These are phyloP conservation scores for Bathynomus jamesi DNA, from an alignment of 1,140 invertebrate species.

Conservation along the genomic window DNA sequence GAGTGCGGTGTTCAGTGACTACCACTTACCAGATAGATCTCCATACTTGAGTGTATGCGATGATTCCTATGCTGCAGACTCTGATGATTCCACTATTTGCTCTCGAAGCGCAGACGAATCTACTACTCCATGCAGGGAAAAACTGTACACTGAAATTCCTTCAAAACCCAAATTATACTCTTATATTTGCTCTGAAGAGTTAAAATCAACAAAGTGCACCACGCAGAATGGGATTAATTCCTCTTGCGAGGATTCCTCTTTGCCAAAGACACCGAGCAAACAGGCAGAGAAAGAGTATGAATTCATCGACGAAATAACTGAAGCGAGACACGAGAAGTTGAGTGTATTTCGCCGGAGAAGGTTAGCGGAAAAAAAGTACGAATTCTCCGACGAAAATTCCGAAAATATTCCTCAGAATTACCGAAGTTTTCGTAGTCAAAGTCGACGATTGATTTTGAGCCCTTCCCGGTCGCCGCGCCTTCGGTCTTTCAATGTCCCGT, in stretches of 20 bases:
- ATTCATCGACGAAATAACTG: constrained; percentile 65
- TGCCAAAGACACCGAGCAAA: not conserved
- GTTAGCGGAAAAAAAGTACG: constrained; percentile 83
- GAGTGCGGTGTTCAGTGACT: constrained; percentile 20
- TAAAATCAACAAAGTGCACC: not conserved
- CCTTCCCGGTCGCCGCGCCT: constrained; percentile 29
- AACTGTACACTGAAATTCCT: not conserved
- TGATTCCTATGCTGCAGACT: constrained; percentile 18
- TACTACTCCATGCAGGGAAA: not conserved
- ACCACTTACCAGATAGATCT: constrained; percentile 20
- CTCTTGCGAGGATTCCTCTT: not conserved
- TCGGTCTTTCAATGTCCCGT: constrained; percentile 18
- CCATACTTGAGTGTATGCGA: constrained; percentile 18
- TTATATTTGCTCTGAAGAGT: not conserved
- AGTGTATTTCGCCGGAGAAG: constrained; percentile 46
- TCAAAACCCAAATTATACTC: not conserved
- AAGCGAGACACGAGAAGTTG: constrained; percentile 58
- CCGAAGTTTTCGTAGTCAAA: constrained; percentile 32
- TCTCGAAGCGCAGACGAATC: not conserved
- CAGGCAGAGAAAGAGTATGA: constrained; percentile 64
- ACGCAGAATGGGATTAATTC: not conserved
- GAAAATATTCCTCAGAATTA: constrained; percentile 50
- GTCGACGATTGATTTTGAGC: constrained; percentile 25
- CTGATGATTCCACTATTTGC: constrained; percentile 25
- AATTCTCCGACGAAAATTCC: constrained; percentile 68